phyloP scores from a whole-genome alignment of 1,140 invertebrate genomes.

The Sipha flava region DNA sequence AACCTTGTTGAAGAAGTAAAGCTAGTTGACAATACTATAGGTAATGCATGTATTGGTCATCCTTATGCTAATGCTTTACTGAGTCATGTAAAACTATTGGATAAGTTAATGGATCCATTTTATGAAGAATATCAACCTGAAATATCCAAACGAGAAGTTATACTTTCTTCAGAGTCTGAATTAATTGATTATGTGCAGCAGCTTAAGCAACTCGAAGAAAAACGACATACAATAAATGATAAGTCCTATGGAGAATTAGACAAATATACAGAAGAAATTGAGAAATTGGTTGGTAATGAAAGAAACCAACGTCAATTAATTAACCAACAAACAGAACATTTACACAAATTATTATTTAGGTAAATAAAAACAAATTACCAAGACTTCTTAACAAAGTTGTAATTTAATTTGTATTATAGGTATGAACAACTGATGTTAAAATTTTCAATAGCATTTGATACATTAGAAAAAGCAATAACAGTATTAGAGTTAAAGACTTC shows the following conservation, averaged over 20 bases:
- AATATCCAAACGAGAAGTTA: slow-evolving; percentile 18
- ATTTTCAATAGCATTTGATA: slow-evolving; percentile 14
- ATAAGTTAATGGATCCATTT: slow-evolving; percentile 24
- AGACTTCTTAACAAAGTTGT: background rate
- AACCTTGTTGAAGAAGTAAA: background rate
- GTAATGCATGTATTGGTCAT: slow-evolving; percentile 28
- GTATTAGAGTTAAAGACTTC: background rate
- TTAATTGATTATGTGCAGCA: background rate
- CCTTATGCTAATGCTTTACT: slow-evolving; percentile 7
- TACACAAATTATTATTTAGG: slow-evolving; percentile 9
- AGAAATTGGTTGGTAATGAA: background rate
- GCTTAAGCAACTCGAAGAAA: background rate
- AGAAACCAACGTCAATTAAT: background rate
- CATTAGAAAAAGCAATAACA: background rate
- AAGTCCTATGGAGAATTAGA: slow-evolving; percentile 18
- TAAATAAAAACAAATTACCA: background rate
- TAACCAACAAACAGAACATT: slow-evolving; percentile 8
- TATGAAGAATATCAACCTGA: slow-evolving; percentile 13
- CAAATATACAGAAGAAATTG: slow-evolving; percentile 22
- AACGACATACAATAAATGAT: slow-evolving; percentile 3
- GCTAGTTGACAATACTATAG: background rate
- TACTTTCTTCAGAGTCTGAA: slow-evolving; percentile 1
- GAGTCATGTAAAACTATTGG: slow-evolving; percentile 10
- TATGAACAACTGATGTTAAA: slow-evolving; percentile 15
- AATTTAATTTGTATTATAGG: background rate